Evolutionary conservation across 2,113 vertebrate species (phyloP).

Genomic region (Takifugu bimaculatus): DNA sequence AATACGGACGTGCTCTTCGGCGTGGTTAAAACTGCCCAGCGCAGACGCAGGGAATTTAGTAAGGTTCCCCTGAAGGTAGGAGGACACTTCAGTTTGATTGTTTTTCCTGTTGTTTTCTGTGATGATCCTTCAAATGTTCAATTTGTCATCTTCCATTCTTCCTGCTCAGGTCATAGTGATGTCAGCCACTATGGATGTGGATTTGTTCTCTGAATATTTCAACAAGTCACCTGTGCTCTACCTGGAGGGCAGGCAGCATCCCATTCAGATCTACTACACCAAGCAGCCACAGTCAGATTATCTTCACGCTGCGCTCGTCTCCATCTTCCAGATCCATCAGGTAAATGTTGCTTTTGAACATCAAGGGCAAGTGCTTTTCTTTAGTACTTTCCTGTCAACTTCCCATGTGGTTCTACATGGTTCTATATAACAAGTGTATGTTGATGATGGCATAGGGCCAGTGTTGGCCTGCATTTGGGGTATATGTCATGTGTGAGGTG

Average conservation of each 20-base stretch:
- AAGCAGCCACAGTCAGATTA: slow-evolving; percentile 93
- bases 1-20: slow-evolving; percentile 95
- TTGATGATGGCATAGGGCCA: no score
- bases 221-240: slow-evolving; percentile 91
- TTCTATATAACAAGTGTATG: no score
- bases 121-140: neutral
- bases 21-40: slow-evolving; percentile 88
- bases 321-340: slow-evolving; percentile 97
- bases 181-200: slow-evolving; percentile 98
- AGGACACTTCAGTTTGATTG: neutral
- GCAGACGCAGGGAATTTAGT: slow-evolving; percentile 80
- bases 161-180: slow-evolving; percentile 84
- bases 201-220: slow-evolving; percentile 94
- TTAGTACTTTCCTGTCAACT: neutral
- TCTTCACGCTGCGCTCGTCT: slow-evolving; percentile 90
- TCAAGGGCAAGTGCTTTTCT: neutral
- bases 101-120: neutral
- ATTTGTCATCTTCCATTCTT: neutral
- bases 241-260: slow-evolving; percentile 90
- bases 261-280: slow-evolving; percentile 93
- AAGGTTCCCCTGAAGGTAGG: slow-evolving; percentile 84
- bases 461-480: no score
- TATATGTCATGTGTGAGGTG: no score
- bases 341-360: slow-evolving; percentile 50
- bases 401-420: no score